phyloP scores from a whole-genome alignment of 2,888 invertebrate genomes.

The Rutpela maculata region DNA sequence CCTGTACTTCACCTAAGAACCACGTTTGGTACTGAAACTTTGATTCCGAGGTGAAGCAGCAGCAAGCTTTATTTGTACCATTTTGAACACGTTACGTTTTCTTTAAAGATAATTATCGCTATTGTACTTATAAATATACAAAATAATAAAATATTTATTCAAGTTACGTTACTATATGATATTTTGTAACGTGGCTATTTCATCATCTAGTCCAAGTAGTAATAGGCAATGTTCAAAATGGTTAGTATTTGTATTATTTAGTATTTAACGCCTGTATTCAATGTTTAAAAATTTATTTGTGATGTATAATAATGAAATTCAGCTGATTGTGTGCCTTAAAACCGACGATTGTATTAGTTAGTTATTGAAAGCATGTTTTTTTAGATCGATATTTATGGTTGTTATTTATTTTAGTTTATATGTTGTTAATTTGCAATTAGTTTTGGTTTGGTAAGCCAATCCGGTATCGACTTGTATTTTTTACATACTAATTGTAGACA shows the following conservation, averaged over 20 bases:
- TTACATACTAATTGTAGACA: constrained; percentile 48
- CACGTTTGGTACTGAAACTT: neutral
- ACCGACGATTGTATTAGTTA: constrained; percentile 59
- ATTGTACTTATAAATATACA: constrained; percentile 41
- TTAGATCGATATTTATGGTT: constrained; percentile 70
- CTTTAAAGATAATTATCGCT: constrained; percentile 36
- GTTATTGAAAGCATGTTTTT: constrained; percentile 70
- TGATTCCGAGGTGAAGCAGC: constrained; percentile 8
- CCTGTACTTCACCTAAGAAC: constrained; percentile 6
- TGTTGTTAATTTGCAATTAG: constrained; percentile 66
- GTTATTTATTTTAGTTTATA: constrained; percentile 69
- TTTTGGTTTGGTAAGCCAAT: constrained; percentile 60
- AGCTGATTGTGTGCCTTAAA: constrained; percentile 63
- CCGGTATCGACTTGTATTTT: constrained; percentile 56
- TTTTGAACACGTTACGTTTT: constrained; percentile 46
- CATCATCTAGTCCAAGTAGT: constrained; percentile 66
- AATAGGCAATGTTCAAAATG: constrained; percentile 65
- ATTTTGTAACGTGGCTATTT: constrained; percentile 42
- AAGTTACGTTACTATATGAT: constrained; percentile 45
- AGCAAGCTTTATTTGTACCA: constrained; percentile 31
- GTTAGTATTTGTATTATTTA: constrained; percentile 58
- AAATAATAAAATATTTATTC: constrained; percentile 50
- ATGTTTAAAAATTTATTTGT: constrained; percentile 48
- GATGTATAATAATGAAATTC: constrained; percentile 56
- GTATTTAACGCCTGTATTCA: constrained; percentile 54